A percentile compares a stretch with the other conserved stretches of the same genome.
phyloP scores from a whole-genome alignment of 2,888 invertebrate genomes.

The Galerucella nymphaeae region DNA sequence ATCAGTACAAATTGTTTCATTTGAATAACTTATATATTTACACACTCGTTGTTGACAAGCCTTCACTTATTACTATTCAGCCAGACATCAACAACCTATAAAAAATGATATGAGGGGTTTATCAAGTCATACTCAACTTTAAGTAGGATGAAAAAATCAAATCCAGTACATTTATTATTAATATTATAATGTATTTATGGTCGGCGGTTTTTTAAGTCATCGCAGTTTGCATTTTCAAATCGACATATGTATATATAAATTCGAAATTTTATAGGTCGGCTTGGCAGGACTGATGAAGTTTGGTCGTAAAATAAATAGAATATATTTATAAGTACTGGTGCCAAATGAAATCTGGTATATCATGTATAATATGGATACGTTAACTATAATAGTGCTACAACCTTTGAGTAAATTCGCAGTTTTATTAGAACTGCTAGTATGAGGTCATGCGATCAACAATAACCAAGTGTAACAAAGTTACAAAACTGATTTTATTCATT shows the following conservation, averaged over 20 bases:
- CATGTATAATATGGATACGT: slow-evolving; percentile 17
- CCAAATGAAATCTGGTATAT: slow-evolving; percentile 28
- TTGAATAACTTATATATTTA: background rate
- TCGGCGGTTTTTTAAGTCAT: slow-evolving; percentile 41
- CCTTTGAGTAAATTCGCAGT: background rate
- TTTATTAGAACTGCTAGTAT: too few species aligned
- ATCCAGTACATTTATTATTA: slow-evolving; percentile 56
- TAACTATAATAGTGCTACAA: slow-evolving; percentile 22
- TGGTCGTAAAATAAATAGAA: slow-evolving; percentile 41
- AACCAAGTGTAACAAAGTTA: too few species aligned
- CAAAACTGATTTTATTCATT: too few species aligned
- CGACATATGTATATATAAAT: slow-evolving; percentile 46
- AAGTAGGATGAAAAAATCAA: slow-evolving; percentile 49
- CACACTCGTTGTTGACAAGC: slow-evolving; percentile 50
- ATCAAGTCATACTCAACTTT: slow-evolving; percentile 57
- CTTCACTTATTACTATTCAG: slow-evolving; percentile 51
- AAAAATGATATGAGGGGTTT: slow-evolving; percentile 57
- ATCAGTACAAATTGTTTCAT: background rate
- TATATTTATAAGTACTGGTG: slow-evolving; percentile 30
- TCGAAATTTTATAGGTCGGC: slow-evolving; percentile 46
- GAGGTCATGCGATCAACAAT: too few species aligned
- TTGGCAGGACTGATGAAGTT: slow-evolving; percentile 41
- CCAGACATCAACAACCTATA: slow-evolving; percentile 54
- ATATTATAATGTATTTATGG: slow-evolving; percentile 57
- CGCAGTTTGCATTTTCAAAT: slow-evolving; percentile 41